Evolutionary conservation across 2,797 vertebrate species (phyloP).

Genomic region (Artibeus lituratus): DNA sequence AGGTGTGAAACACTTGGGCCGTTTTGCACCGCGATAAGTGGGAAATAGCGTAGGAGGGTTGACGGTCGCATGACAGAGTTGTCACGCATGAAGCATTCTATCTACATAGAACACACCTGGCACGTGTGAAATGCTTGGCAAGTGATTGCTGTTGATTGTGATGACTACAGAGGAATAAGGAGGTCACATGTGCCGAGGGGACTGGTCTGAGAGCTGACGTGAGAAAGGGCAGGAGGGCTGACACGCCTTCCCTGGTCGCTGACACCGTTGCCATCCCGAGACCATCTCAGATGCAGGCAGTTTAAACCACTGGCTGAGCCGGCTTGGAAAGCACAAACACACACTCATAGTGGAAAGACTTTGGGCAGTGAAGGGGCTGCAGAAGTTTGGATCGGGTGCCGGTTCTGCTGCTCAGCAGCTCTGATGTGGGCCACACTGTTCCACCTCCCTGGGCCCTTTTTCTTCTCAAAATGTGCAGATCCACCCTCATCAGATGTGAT

Average conservation of each 20-base stretch:
- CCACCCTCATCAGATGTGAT: not conserved
- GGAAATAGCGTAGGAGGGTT: not conserved
- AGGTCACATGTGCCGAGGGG: not conserved
- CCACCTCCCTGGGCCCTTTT: not conserved
- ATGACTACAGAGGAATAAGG: not conserved
- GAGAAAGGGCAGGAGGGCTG: not conserved
- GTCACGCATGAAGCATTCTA: not conserved
- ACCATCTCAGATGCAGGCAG: rapidly evolving
- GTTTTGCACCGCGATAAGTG: not conserved
- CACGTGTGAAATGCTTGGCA: not conserved
- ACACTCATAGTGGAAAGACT: not conserved
- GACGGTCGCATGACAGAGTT: not conserved
- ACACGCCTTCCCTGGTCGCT: not conserved
- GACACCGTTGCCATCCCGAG: not conserved
- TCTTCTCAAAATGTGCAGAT: not conserved
- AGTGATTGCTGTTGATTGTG: not conserved
- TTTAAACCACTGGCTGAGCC: rapidly evolving
- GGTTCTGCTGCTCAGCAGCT: not conserved
- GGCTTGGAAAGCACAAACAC: not conserved
- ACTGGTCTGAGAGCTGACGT: not conserved
- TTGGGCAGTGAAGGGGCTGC: not conserved
- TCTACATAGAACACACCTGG: not conserved
- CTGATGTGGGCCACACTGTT: too few relatives aligned
- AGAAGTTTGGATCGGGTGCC: not conserved
- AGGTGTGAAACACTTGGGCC: not conserved